phyloP scores from a whole-genome alignment of 2,888 invertebrate species.

The Eupithecia inturbata region DNA sequence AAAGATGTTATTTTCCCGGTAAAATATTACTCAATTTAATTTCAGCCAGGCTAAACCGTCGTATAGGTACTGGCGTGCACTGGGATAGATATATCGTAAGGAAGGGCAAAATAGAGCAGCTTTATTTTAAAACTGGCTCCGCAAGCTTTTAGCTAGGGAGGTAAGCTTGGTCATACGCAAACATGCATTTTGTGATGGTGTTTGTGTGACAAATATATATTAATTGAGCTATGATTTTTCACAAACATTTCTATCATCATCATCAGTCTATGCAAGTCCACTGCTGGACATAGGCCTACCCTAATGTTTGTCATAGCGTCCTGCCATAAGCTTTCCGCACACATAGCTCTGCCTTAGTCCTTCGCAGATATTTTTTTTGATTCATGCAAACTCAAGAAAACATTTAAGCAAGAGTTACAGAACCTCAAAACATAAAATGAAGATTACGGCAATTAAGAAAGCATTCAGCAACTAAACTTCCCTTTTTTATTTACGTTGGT shows the following conservation, averaged over 20 bases:
- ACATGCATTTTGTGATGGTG: neutral
- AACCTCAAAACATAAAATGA: neutral
- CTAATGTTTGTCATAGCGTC: no score
- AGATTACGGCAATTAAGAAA: neutral
- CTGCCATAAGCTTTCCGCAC: neutral
- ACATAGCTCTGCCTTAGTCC: neutral
- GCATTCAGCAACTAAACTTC: neutral
- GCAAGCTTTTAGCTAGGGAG: no score
- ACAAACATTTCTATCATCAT: neutral
- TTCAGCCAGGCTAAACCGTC: neutral
- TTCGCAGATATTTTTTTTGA: neutral
- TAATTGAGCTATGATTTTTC: neutral
- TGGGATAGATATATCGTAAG: neutral
- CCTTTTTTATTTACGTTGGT: neutral
- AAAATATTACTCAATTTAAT: constrained; percentile 12
- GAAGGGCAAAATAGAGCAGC: neutral
- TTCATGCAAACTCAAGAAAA: neutral
- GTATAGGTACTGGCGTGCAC: neutral
- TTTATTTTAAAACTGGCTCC: neutral
- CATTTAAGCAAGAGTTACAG: neutral
- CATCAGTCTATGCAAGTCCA: neutral
- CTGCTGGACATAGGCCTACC: neutral
- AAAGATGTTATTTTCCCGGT: constrained; percentile 1
- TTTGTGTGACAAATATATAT: neutral
- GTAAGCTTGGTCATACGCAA: neutral